Evolutionary conservation across 2,797 vertebrate species (phyloP), one percentile per base, ranked within the genome.

Genomic region (Bryconaethiops microstoma): DNA sequence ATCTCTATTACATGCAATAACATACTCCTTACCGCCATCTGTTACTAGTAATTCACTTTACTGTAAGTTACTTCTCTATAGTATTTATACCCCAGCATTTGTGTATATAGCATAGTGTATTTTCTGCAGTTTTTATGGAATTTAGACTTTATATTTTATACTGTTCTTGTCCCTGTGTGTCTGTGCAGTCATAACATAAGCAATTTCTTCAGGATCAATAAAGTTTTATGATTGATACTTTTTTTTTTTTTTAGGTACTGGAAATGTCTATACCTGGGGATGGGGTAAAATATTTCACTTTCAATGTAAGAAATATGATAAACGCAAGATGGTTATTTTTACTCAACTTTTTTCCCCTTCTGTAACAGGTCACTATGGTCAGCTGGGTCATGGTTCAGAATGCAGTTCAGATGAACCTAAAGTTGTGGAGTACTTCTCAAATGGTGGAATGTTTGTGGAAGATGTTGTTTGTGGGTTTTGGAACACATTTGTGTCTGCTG

Each of bases 181-280:
- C 29, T 29, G 29, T 29, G 29, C 29, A 29, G 29, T 29, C 29
- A 3, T 29, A 29, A 29, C 29, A 29, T 29, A 29, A 29, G 29
- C 29, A 29, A 29, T 29, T 29, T 29, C 29, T 29, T 3, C 3
- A 3, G 29, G 29, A 29, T 29, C 29, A 29, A 29, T 29, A n/a
- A n/a, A 3, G 29, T 29, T 29, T 29, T 29, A 29, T 29, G 29
- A 29, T 29, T 3, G 1, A 3, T 29, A 1, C 3, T 29, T 29
- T 29, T 29, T 29, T 29, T 3, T 82, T 6, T 70, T 90, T 93
- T 84, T 89, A 99, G 98, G 94, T 4, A 81, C 83, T 0, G 96
- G 97, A 0, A 92, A 96, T 76, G 95, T 99, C 63, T 99, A 96
- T 88, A 97, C 97, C 17, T 99, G 98, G 97, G 98, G 98, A 85